Evolutionary conservation across 2,797 vertebrate genomes (phyloP).

Genomic region (Pipistrellus nathusii): DNA sequence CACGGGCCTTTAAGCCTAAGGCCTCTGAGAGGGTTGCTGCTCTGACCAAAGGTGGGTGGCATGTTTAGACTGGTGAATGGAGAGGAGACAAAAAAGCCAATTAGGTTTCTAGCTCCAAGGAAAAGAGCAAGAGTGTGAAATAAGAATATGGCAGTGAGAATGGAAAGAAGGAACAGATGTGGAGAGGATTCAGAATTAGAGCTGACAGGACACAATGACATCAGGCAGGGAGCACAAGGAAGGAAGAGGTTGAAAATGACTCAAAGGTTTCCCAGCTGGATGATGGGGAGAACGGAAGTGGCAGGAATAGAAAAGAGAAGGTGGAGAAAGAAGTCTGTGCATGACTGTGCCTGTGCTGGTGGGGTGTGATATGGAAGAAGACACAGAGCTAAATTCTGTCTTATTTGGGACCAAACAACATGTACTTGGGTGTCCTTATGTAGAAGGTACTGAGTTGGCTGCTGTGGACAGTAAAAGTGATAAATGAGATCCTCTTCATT

Average conservation of each 20-base stretch:
- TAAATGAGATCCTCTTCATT: not conserved
- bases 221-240: not conserved
- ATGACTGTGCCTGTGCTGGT: not conserved
- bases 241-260: conserved; percentile 35
- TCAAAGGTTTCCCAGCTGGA: conserved; percentile 48
- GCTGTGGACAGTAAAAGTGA: not conserved
- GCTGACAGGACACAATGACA: conserved; percentile 46
- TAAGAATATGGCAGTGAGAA: conserved; percentile 28
- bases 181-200: conserved; percentile 46
- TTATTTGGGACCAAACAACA: not conserved
- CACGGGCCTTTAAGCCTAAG: not conserved
- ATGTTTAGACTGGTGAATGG: not conserved
- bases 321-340: not conserved
- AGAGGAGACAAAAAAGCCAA: not conserved
- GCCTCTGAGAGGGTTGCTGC: not conserved
- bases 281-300: not conserved
- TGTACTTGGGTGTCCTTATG: not conserved
- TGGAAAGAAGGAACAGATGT: conserved; percentile 58
- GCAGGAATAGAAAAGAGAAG: conserved; percentile 5
- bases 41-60: not conserved
- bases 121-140: not conserved
- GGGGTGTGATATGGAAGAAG: not conserved
- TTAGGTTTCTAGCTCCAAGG: not conserved
- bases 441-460: not conserved
- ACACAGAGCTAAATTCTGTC: not conserved